Base-by-base conservation (phyloP, 1,140 invertebrate genomes). In the Lithobius niger region DNA sequence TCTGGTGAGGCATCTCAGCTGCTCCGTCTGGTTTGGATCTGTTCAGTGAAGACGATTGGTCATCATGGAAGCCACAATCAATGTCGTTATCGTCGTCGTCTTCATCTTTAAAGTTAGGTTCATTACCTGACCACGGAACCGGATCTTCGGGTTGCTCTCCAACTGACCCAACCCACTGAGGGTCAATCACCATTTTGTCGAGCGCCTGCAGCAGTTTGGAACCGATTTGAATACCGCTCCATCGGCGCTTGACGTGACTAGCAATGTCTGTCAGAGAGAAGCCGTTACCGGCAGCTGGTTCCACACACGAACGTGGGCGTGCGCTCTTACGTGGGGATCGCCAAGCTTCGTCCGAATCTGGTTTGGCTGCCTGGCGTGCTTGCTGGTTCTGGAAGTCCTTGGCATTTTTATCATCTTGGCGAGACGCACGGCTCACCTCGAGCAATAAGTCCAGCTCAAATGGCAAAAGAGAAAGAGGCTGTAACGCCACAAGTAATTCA, bases 391-490 rank as follows among this genome's bases (percentile, higher is more conserved):
- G 48, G 21, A 6, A 50, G 6, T 50, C 48, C 19, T 50, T 50
- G 24, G 48, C 27, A 26, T 50, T 16, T 50, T 50, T 50, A 19
- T 52, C 26, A 3, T 28, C 62, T 83, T 78, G 49, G 82, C 76
- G 65, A n/a, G n/a, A n/a, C n/a, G n/a, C n/a, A n/a, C n/a, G n/a
- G n/a, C n/a, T n/a, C n/a, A 82, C 83, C 64, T 88, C 84, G 70
- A 84, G 86, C 57, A 88, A 77, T 42, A 88, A 76, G 65, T 89
- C 86, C 43, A 91, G 69, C 55, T 83, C 80, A 68, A 88, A 88
- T 24, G 84, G 83, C 53, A 85, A 75, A 43, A 82, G 76, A 27
- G 82, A 79, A 3, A 92, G 69, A 1, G 85, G 83, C 66, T 84
- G 82, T 3, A 90, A 71, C 27, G 82, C 78, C 43, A 79, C 75